Conservation (phyloP, 2,888 invertebrate species). For the Frankliniella intonsa region DNA sequence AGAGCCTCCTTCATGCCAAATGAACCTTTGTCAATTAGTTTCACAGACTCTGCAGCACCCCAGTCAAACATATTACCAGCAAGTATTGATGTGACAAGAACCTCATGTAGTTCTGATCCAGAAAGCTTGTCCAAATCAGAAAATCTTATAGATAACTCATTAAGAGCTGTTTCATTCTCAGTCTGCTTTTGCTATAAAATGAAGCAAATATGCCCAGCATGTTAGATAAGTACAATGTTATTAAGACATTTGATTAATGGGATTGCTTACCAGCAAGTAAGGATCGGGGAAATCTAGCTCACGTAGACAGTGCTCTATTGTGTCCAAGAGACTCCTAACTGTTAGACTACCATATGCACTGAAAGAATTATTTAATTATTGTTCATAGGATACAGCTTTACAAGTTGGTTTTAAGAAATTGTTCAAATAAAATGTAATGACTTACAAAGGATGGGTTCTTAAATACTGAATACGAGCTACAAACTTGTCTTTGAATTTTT, state of each 20-base stretch:
- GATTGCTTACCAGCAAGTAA: conserved; percentile 53
- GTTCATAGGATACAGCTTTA: conserved; percentile 2
- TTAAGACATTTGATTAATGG: conserved; percentile 29
- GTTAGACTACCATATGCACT: conserved; percentile 78
- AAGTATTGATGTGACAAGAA: conserved; percentile 55
- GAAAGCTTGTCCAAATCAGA: conserved; percentile 47
- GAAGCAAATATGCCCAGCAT: conserved; percentile 41
- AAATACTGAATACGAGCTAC: conserved; percentile 71
- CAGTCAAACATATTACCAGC: conserved; percentile 96
- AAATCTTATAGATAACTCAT: conserved; percentile 55
- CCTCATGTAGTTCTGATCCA: conserved; percentile 40
- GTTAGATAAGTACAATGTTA: background rate
- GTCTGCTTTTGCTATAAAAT: conserved; percentile 76
- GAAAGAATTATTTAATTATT: conserved; percentile 14
- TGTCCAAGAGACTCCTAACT: conserved; percentile 82
- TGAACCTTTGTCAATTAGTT: conserved; percentile 67
- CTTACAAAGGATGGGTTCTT: conserved; percentile 74
- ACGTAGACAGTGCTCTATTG: conserved; percentile 85
- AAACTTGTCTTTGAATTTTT: conserved; percentile 78
- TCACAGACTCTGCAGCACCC: conserved; percentile 88
- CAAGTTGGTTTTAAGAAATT: conserved; percentile 29
- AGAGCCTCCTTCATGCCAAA: conserved; percentile 82
- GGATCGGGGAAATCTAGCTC: conserved; percentile 91
- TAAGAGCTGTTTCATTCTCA: conserved; percentile 79
- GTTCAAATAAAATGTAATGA: conserved; percentile 37